Conservation (phyloP, 2,113 vertebrate species). For the Cyprinodon brontotheroides region DNA sequence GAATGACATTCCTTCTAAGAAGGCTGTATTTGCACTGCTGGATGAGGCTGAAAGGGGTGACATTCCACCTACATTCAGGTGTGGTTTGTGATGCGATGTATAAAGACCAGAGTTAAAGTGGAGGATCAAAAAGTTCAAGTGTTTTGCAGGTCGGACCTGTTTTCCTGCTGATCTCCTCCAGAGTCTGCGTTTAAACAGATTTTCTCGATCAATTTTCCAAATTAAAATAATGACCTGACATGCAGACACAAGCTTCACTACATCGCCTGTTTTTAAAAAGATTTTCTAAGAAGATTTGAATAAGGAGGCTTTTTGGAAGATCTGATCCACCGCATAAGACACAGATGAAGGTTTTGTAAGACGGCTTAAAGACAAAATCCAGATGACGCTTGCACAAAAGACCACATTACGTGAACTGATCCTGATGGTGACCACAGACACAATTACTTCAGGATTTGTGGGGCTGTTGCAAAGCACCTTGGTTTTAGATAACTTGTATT, state of each 20-base stretch:
- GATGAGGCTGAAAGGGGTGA: background rate
- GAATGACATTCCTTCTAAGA: background rate
- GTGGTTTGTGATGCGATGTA: background rate
- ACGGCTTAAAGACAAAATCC: background rate
- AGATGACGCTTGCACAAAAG: conserved; percentile 2
- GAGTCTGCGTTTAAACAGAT: background rate
- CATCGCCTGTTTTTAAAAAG: background rate
- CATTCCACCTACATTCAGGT: background rate
- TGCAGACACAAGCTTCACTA: background rate
- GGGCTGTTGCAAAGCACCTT: background rate
- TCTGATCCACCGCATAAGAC: conserved; percentile 21
- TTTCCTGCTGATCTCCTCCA: background rate
- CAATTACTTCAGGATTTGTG: conserved; percentile 1
- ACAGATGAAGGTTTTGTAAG: conserved; percentile 18
- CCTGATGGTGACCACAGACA: background rate
- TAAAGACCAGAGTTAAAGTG: background rate
- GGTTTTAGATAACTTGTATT: conserved; percentile 13
- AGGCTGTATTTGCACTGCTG: background rate
- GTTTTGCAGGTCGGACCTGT: background rate
- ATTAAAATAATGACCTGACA: background rate
- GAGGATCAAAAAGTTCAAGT: background rate
- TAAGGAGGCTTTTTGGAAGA: background rate
- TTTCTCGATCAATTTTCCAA: background rate
- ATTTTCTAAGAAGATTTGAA: background rate
- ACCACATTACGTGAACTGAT: background rate